Conservation (phyloP, 2,888 invertebrate genomes). For the Mechanitis messenoides region DNA sequence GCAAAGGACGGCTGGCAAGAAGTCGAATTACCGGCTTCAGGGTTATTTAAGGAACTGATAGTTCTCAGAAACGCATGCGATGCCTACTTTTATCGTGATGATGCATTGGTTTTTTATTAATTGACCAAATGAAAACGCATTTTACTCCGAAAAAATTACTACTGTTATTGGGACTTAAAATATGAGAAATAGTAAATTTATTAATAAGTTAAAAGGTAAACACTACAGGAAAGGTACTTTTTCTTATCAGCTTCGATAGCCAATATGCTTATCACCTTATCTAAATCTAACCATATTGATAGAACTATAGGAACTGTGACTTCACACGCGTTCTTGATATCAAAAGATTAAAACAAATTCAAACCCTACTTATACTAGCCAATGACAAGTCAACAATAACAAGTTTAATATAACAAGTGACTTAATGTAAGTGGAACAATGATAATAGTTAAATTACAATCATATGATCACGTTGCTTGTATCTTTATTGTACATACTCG, state of each 20-base stretch:
- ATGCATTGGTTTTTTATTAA: slow-evolving; percentile 44
- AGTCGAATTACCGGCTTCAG: slow-evolving; percentile 48
- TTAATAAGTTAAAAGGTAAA: no score
- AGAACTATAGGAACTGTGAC: slow-evolving; percentile 42
- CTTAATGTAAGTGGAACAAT: neutral
- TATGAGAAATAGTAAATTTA: no score
- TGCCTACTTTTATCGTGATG: slow-evolving; percentile 54
- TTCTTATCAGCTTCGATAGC: slow-evolving; percentile 34
- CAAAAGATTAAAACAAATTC: slow-evolving; percentile 30
- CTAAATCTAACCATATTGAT: slow-evolving; percentile 43
- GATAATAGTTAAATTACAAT: neutral
- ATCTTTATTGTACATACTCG: slow-evolving; percentile 1
- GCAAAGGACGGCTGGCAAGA: slow-evolving; percentile 62
- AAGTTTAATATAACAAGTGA: no score
- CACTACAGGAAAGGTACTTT: neutral
- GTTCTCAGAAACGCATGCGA: slow-evolving; percentile 65
- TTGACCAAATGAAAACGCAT: slow-evolving; percentile 31
- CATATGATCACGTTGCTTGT: neutral
- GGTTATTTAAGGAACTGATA: slow-evolving; percentile 60
- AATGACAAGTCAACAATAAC: no score
- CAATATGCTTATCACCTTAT: slow-evolving; percentile 45
- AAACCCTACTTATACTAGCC: slow-evolving; percentile 13
- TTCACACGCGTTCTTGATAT: slow-evolving; percentile 36
- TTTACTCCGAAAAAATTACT: neutral
- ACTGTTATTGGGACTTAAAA: neutral